A percentile compares a stretch with the other conserved stretches of the same genome.
These are phyloP conservation scores for Drosophila cardini DNA, from an alignment of 1,140 invertebrate genomes.

Conservation along the genomic window DNA sequence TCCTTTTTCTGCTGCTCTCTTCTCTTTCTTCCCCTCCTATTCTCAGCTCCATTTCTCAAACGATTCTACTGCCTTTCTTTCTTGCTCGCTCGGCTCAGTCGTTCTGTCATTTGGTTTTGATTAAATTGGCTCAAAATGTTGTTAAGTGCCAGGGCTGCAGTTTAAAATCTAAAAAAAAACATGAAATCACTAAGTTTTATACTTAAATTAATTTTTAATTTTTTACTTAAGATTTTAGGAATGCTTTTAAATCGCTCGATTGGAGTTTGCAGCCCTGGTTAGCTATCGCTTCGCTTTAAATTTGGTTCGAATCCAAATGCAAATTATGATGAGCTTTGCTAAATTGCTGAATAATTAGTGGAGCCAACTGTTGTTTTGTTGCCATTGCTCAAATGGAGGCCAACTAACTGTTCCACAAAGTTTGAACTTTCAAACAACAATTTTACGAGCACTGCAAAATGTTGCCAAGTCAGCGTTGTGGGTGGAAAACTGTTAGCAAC, in stretches of 20 bases:
- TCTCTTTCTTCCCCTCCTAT: background rate
- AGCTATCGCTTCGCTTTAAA: constrained; percentile 44
- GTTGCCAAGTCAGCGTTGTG: constrained; percentile 69
- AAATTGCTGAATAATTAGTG: constrained; percentile 74
- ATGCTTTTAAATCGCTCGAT: too few relatives aligned
- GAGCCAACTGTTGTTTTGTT: constrained; percentile 4
- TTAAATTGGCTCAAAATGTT: constrained; percentile 82
- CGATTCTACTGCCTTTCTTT: constrained; percentile 50
- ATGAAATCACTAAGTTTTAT: too few relatives aligned
- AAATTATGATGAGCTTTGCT: constrained; percentile 82
- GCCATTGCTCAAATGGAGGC: constrained; percentile 38
- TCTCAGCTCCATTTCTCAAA: constrained; percentile 6
- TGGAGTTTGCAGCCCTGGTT: constrained; percentile 35
- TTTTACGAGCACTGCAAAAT: constrained; percentile 14
- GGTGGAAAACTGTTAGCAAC: constrained; percentile 29
- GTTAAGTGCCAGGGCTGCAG: constrained; percentile 46
- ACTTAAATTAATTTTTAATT: too few relatives aligned
- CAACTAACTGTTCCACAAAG: constrained; percentile 35
- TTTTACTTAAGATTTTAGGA: too few relatives aligned
- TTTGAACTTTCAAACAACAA: constrained; percentile 31
- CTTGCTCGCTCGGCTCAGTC: constrained; percentile 59
- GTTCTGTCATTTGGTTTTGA: constrained; percentile 71
- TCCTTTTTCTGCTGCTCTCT: constrained; percentile 6
- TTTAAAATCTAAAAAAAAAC: background rate
- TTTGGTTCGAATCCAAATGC: constrained; percentile 66